phyloP scores from a whole-genome alignment of 2,797 vertebrate species.

The Ataeniobius toweri region DNA sequence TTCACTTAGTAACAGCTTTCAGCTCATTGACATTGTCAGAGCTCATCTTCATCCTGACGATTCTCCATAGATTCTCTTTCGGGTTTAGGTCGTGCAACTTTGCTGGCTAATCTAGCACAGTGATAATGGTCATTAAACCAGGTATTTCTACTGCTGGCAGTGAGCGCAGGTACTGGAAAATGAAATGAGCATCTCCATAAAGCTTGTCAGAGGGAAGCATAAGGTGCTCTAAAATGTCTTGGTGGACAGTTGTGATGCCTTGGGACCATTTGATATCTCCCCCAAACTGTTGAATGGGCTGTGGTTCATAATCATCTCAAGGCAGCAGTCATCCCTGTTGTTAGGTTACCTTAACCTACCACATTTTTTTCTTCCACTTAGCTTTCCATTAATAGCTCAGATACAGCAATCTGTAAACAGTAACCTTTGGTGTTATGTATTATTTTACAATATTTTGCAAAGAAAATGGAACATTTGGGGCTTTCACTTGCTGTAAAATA shows the following conservation, averaged over 20 bases:
- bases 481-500: not conserved
- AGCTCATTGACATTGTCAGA: not conserved
- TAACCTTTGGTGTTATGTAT: not conserved
- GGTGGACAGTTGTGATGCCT: not conserved
- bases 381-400: not conserved
- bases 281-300: not conserved
- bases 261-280: not conserved
- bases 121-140: not conserved
- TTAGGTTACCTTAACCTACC: not conserved
- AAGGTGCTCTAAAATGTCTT: not conserved
- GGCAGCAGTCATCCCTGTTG: not conserved
- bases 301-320: not conserved
- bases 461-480: not conserved
- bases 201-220: not conserved
- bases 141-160: not conserved
- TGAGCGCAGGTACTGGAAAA: not conserved
- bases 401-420: not conserved
- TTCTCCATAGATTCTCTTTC: not conserved
- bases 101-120: not conserved
- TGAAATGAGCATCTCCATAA: not conserved
- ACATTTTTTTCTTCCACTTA: not conserved
- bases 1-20: not conserved
- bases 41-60: not conserved
- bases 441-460: not conserved
- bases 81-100: not conserved